Evolutionary conservation across 2,113 vertebrate genomes (phyloP).

Genomic region (Urocynchramus pylzowi): DNA sequence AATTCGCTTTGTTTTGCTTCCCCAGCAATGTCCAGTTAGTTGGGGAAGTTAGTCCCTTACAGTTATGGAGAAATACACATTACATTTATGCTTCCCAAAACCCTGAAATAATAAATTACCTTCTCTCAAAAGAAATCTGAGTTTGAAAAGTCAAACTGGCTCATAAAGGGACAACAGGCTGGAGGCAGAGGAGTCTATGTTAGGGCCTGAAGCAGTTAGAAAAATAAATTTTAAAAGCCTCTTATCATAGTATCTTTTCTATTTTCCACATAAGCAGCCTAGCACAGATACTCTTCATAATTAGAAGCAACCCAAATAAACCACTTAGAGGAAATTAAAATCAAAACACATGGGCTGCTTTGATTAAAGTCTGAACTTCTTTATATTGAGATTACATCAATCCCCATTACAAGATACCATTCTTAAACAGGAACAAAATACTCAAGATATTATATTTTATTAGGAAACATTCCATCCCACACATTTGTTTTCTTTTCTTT

Average conservation of each 20-base stretch:
- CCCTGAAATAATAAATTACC: not conserved
- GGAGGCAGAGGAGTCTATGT: not conserved
- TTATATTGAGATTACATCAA: not conserved
- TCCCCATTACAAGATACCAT: not conserved
- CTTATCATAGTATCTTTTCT: not conserved
- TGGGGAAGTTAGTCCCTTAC: not conserved
- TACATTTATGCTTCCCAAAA: not conserved
- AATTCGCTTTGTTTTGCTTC: not conserved
- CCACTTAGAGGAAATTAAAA: not conserved
- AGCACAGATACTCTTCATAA: not conserved
- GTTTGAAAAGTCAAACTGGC: not conserved
- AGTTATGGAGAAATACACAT: not conserved
- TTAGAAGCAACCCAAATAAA: slow-evolving; percentile 6
- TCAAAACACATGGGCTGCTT: not conserved
- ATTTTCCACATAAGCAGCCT: not conserved
- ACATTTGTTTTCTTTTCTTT: not conserved
- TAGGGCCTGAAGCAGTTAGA: not conserved
- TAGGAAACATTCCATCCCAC: not conserved
- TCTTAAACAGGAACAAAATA: slow-evolving; percentile 4
- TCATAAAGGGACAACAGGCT: not conserved
- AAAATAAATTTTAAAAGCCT: not conserved
- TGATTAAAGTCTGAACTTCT: not conserved
- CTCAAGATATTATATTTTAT: not conserved
- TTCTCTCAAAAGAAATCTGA: not conserved
- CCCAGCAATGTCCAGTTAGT: not conserved